Evolutionary conservation across 2,113 vertebrate genomes (phyloP), one percentile per base, ranked within the genome.

Genomic region (Pedetes capensis): DNA sequence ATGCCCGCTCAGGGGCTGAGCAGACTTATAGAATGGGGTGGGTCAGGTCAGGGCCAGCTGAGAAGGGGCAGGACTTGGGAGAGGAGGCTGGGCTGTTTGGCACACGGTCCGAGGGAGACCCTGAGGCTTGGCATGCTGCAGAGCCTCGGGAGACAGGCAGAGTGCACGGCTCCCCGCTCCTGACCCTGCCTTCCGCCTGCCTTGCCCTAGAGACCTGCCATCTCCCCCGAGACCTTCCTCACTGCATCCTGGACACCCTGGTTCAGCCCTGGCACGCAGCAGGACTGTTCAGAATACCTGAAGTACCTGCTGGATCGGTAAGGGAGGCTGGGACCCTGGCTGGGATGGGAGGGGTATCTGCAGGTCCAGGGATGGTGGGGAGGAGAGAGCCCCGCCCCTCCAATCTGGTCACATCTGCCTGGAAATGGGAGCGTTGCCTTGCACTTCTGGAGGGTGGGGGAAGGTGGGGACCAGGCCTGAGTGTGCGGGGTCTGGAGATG

Each of bases 261-360:
- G 99, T 99, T 99, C 97, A 98, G 98, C 20, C 98, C 98, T 0
- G 99, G 99, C 0, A 98, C 98, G 74, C 99, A 99, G 96, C 99
- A 99, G 95, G 99, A 99, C 97, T 99, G 99, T 96, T 99, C 99
- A 0, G 99, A 99, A 90, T 99, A 99, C 81, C 98, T 99, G 87
- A 99, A 99, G 94, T 99, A 99, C 84, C 94, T 99, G 83, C 97
- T 99, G 76, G 98, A 99, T 97, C 96, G 98, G 99, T 99, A 97
- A 0, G 98, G 85, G 78, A 0, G 29, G 44, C 42, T 0, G 8
- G 27, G 39, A 25, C 4, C 64, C 29, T 6, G 53, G 78, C 5
- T 18, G 27, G 49, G 34, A 47, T 18, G 32, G 7, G 4, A 1
- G 1, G 6, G 27, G 44, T 76, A 79, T n/a, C 63, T 53, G 16